A percentile compares a stretch with the other conserved stretches of the same genome.
Conservation (phyloP, 1,140 invertebrate genomes). For the Antheraea mylitta region DNA sequence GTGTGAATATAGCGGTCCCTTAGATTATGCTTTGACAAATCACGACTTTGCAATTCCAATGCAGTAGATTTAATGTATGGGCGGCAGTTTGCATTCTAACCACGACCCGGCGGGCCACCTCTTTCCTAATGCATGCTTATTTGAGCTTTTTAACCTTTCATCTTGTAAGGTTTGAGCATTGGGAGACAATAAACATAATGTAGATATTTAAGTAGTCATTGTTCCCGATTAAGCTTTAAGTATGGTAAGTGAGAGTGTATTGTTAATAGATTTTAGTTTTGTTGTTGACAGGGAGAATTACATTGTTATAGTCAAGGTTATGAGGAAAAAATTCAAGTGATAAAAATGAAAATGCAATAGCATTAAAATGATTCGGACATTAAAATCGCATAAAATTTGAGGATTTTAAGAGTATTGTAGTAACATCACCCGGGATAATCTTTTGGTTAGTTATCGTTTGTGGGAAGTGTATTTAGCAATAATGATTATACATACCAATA, state of each 20-base stretch:
- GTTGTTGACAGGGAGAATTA: no score
- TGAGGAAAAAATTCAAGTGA: no score
- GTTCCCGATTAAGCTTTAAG: constrained; percentile 46
- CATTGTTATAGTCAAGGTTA: no score
- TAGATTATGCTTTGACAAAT: constrained; percentile 78
- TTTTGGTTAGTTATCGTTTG: no score
- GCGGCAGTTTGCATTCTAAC: constrained; percentile 77
- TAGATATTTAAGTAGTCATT: constrained; percentile 56
- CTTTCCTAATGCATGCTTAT: constrained; percentile 78
- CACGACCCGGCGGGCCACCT: constrained; percentile 72
- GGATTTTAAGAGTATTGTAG: no score
- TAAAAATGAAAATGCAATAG: no score
- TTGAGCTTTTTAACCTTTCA: constrained; percentile 78
- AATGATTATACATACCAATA: no score
- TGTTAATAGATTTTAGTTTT: background rate
- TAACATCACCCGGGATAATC: no score
- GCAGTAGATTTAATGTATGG: constrained; percentile 77
- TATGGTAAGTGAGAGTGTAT: background rate
- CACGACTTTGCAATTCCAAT: constrained; percentile 78
- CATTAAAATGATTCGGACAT: no score
- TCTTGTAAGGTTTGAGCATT: constrained; percentile 70
- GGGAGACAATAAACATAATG: constrained; percentile 70
- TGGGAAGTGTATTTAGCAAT: no score
- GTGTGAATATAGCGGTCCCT: constrained; percentile 76
- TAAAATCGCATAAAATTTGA: no score